A percentile compares a stretch with the other conserved stretches of the same genome.
Conservation (phyloP, 2,888 invertebrate genomes). For the Resseliella maxima region DNA sequence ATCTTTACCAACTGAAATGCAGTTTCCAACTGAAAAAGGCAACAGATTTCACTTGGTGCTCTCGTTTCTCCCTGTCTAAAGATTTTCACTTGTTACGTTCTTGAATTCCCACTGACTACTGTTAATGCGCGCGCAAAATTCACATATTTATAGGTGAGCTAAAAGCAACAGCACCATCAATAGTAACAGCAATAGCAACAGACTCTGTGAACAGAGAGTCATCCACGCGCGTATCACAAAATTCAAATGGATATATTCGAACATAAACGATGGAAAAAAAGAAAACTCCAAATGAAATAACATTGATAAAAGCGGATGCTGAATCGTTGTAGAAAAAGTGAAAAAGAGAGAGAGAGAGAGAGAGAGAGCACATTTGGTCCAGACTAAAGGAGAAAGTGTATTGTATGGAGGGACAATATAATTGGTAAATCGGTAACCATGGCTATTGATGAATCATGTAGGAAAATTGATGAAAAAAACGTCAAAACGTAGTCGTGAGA, state of each 20-base stretch:
- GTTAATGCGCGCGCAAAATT: conserved; percentile 29
- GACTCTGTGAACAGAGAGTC: background rate
- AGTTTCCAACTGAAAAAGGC: conserved; percentile 24
- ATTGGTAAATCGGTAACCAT: background rate
- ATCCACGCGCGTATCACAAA: background rate
- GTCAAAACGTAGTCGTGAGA: background rate
- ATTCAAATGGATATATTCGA: background rate
- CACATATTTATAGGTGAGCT: conserved; percentile 48
- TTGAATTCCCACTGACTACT: conserved; percentile 27
- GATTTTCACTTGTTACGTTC: conserved; percentile 48
- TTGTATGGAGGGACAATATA: background rate
- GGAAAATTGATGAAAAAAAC: background rate
- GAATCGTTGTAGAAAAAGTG: background rate
- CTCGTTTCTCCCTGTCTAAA: conserved; percentile 21
- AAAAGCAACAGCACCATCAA: background rate
- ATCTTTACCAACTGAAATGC: conserved; percentile 6
- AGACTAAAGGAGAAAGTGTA: background rate
- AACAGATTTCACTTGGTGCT: conserved; percentile 22
- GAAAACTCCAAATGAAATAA: no score
- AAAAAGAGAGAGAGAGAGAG: background rate
- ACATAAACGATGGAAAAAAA: no score
- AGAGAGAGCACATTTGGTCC: background rate
- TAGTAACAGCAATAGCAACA: background rate
- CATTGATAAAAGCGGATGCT: conserved; percentile 10
- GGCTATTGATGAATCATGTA: background rate